phyloP scores from a whole-genome alignment of 2,888 invertebrate species.

The Drosophila multiciliata region DNA sequence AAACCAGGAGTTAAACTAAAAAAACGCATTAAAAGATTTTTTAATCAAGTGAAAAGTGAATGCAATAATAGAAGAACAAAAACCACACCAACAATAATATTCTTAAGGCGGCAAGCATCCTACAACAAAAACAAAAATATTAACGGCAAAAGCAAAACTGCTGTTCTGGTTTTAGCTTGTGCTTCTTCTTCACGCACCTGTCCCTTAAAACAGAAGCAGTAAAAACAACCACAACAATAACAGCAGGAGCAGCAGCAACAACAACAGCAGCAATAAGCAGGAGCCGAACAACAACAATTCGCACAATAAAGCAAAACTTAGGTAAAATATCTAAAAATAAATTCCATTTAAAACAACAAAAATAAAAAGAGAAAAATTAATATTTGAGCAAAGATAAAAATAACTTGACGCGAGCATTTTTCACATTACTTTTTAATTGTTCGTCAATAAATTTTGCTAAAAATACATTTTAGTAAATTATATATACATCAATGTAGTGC shows the following conservation, averaged over 20 bases:
- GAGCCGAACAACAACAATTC: conserved; percentile 53
- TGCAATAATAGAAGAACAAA: conserved; percentile 20
- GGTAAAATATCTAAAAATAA: conserved; percentile 83
- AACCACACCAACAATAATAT: conserved; percentile 36
- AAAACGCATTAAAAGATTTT: conserved; percentile 20
- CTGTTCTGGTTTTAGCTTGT: conserved; percentile 31
- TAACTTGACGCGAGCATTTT: conserved; percentile 38
- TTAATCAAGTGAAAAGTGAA: conserved; percentile 39
- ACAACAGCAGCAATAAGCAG: conserved; percentile 38
- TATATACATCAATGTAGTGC: conserved; percentile 27
- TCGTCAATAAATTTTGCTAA: conserved; percentile 48
- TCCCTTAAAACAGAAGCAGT: conserved; percentile 16
- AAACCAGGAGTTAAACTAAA: conserved; percentile 4
- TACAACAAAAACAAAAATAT: conserved; percentile 34
- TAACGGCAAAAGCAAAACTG: conserved; percentile 14
- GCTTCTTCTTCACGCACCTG: conserved; percentile 51
- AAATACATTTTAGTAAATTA: conserved; percentile 46
- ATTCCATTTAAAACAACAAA: conserved; percentile 71
- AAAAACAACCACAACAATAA: conserved; percentile 43
- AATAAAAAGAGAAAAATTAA: conserved; percentile 29
- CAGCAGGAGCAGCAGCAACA: conserved; percentile 35
- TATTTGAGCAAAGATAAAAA: conserved; percentile 34
- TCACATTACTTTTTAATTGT: conserved; percentile 18
- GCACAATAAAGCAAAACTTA: conserved; percentile 76
- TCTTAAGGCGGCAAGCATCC: conserved; percentile 47